phyloP scores from a whole-genome alignment of 2,113 vertebrate species.

The Rhinolophus sinicus region DNA sequence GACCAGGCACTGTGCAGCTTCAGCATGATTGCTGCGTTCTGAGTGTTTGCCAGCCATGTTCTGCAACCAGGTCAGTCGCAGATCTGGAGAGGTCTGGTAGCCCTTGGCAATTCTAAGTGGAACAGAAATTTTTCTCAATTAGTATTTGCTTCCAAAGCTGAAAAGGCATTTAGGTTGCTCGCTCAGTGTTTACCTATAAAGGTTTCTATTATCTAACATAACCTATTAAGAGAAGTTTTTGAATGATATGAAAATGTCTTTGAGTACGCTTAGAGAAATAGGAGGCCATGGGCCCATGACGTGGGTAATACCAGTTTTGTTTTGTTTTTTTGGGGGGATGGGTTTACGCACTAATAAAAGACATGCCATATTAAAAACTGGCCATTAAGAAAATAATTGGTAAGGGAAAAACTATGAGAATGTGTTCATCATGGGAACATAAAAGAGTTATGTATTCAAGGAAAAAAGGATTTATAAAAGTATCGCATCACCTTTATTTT shows the following conservation, averaged over 20 bases:
- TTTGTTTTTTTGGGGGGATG: background rate
- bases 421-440: background rate
- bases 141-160: background rate
- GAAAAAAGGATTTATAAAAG: background rate
- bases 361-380: background rate
- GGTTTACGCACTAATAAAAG: background rate
- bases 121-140: conserved; percentile 38
- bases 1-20: conserved; percentile 97
- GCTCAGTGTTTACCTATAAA: background rate
- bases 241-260: background rate
- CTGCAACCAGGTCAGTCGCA: conserved; percentile 97
- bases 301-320: background rate
- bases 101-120: conserved; percentile 95
- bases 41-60: conserved; percentile 99
- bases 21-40: conserved; percentile 96
- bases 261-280: background rate
- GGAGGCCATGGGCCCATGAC: background rate
- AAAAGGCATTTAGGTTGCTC: background rate
- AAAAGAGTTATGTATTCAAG: background rate
- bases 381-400: background rate
- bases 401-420: background rate
- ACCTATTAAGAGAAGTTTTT: background rate
- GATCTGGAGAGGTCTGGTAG: conserved; percentile 98
- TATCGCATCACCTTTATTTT: conserved; percentile 16
- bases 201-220: background rate